phyloP scores from a whole-genome alignment of 2,113 vertebrate genomes.

The Pseudopodoces humilis region DNA sequence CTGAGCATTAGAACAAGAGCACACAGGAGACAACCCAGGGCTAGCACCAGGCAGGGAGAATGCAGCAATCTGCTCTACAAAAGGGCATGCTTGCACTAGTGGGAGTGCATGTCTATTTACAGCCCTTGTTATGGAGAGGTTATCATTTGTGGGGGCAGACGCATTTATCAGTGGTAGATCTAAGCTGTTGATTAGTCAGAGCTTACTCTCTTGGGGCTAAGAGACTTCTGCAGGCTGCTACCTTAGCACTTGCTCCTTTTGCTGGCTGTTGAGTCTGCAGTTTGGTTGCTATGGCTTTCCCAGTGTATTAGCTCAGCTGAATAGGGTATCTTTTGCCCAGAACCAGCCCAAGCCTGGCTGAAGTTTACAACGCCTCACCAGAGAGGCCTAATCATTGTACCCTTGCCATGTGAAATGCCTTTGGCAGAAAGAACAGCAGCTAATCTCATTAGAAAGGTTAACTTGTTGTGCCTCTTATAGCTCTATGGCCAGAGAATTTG shows the following conservation, averaged over 20 bases:
- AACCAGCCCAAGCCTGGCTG: neutral
- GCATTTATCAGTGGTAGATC: neutral
- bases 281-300: neutral
- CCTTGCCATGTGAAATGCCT: neutral
- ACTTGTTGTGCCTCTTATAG: neutral
- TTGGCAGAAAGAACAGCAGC: neutral
- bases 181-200: neutral
- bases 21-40: neutral
- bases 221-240: neutral
- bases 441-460: neutral
- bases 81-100: neutral
- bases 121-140: neutral
- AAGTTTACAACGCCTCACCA: neutral
- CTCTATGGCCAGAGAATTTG: neutral
- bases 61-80: neutral
- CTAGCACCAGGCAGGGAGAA: accelerated
- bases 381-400: neutral
- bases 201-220: neutral
- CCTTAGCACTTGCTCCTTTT: neutral
- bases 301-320: neutral
- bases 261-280: neutral
- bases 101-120: neutral
- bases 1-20: neutral
- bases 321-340: neutral
- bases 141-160: neutral